Evolutionary conservation across 2,113 vertebrate genomes (phyloP), one percentile per base, ranked within the genome.

Genomic region (Columba livia): DNA sequence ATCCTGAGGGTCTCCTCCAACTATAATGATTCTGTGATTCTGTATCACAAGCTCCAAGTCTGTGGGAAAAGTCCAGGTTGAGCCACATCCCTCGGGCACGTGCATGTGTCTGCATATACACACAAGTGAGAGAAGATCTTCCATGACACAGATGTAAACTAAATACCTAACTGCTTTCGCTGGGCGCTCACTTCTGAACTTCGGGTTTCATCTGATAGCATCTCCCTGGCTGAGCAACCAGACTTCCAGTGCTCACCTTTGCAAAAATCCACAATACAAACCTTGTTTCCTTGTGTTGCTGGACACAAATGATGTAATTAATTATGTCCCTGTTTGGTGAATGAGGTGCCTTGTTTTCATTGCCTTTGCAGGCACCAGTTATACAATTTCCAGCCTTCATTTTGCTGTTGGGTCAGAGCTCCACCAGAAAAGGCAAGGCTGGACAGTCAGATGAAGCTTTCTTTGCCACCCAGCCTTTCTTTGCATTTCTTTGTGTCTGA

Each of bases 211-310:
- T 53, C 50, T 62, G 85, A 54, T 31, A 62, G 10, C 70, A 85
- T 88, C 78, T 89, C 65, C 42, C 18, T 60, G 28, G 47, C 64
- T 2, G 3, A 94, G 48, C 79, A 79, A 6, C 48, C 81, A 82
- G 61, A 29, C 31, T 36, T 29, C 50, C 36, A 53, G 56, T 47
- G 5, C 44, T 89, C 64, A 10, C 29, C 48, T 67, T 17, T 42
- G 28, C 62, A 47, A 29, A 47, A 42, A 24, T 11, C n/a, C 2
- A 1, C 50, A 42, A 10, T 54, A 6, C 0, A 3, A 40, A 28
- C 31, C 50, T 53, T 38, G 19, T 83, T 81, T 66, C 56, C 28
- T 80, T 58, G 29, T 60, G 32, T 34, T 65, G 42, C 38, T 48
- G 66, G 53, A 64, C 62, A 82, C 38, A 77, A 42, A 29, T 6